Evolutionary conservation across 2,797 vertebrate species (phyloP).

Genomic region (Gymnodraco acuticeps): DNA sequence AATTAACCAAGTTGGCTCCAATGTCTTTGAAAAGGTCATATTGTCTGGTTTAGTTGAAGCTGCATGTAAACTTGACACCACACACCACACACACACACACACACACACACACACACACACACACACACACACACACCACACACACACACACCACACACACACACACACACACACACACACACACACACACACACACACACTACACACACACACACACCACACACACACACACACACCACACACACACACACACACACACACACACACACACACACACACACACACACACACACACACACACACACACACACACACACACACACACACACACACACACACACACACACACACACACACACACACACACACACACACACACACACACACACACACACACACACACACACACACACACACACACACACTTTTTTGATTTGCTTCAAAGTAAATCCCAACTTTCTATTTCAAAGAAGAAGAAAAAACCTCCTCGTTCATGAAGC

Average conservation of each 20-base stretch:
- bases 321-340: slow-evolving; percentile 2
- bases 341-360: slow-evolving; percentile 4
- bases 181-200: no score
- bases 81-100: no score
- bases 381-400: no score
- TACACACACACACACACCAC: not conserved
- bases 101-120: no score
- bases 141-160: not conserved
- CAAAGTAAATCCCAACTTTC: slow-evolving; percentile 80
- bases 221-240: no score
- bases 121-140: slow-evolving; percentile 2
- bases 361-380: not conserved
- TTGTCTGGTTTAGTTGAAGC: slow-evolving; percentile 20
- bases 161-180: not conserved
- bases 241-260: slow-evolving; percentile 3
- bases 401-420: not conserved
- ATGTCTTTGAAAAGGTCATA: not conserved
- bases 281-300: no score
- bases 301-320: not conserved
- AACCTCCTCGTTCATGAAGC: slow-evolving; percentile 58
- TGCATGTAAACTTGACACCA: slow-evolving; percentile 41
- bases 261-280: not conserved
- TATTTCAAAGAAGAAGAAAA: slow-evolving; percentile 41
- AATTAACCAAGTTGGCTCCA: not conserved
- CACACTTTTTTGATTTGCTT: slow-evolving; percentile 82